Conservation (phyloP, 1,140 invertebrate species). For the Apis laboriosa region DNA sequence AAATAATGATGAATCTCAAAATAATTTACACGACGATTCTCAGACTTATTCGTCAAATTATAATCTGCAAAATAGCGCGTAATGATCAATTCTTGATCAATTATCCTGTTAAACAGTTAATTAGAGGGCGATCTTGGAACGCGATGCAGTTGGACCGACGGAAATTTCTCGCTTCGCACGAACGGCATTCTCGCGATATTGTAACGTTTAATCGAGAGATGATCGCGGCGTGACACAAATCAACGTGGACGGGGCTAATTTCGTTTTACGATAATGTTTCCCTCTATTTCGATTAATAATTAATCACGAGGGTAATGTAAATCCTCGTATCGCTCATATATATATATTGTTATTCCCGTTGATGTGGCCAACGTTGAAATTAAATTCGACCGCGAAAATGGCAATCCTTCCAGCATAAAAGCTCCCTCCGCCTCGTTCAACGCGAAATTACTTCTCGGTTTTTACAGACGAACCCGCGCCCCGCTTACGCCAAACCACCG, state of each 20-base stretch:
- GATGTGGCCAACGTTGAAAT: slow-evolving; percentile 17
- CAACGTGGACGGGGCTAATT: not conserved
- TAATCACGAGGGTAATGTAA: slow-evolving; percentile 22
- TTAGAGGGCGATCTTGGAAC: no score
- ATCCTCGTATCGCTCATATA: not conserved
- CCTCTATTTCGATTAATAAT: slow-evolving; percentile 5
- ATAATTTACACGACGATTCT: no score
- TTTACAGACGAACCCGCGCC: not conserved
- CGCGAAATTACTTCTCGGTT: slow-evolving; percentile 21
- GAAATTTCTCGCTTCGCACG: not conserved
- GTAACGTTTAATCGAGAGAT: not conserved
- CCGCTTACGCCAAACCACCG: not conserved
- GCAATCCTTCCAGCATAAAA: slow-evolving; percentile 1
- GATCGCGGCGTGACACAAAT: not conserved
- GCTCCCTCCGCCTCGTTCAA: not conserved
- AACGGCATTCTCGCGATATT: not conserved
- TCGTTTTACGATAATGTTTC: not conserved
- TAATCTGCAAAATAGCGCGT: no score
- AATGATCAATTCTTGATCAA: no score
- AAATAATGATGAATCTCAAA: no score
- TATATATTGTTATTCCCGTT: slow-evolving; percentile 17
- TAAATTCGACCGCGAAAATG: slow-evolving; percentile 26
- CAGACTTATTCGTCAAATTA: no score
- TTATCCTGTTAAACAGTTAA: no score
- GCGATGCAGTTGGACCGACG: not conserved